phyloP scores from a whole-genome alignment of 2,797 vertebrate species.

The Percopsis omiscomaycus region DNA sequence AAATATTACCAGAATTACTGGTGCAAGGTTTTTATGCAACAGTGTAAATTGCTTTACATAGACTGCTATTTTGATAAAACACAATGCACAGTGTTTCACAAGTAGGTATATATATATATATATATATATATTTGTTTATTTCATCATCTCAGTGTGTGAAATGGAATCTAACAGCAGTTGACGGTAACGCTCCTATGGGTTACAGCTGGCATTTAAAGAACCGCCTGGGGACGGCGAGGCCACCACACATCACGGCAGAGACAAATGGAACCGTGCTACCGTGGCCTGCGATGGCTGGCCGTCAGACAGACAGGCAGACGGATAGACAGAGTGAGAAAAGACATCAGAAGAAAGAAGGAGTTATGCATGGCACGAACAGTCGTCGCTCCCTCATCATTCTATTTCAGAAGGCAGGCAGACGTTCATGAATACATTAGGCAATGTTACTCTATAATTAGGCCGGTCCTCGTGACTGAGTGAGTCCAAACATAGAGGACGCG shows the following conservation, averaged over 20 bases:
- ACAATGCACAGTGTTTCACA: neutral
- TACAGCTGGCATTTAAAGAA: slow-evolving; percentile 46
- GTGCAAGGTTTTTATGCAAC: too few species aligned
- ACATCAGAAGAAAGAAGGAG: slow-evolving; percentile 19
- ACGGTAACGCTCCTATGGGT: slow-evolving; percentile 37
- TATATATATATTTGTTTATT: slow-evolving; percentile 3
- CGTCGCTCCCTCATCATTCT: slow-evolving; percentile 41
- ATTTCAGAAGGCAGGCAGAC: slow-evolving; percentile 49
- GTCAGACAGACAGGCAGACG: slow-evolving; percentile 7
- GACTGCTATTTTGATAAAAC: too few species aligned
- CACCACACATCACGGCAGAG: slow-evolving; percentile 42
- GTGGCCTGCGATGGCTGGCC: slow-evolving; percentile 43
- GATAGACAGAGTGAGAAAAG: slow-evolving; percentile 1
- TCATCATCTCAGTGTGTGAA: slow-evolving; percentile 25
- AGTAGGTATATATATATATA: neutral
- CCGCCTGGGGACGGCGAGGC: slow-evolving; percentile 43
- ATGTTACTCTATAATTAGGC: slow-evolving; percentile 60
- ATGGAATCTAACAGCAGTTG: slow-evolving; percentile 33
- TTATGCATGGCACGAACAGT: slow-evolving; percentile 16
- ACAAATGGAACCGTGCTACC: slow-evolving; percentile 44
- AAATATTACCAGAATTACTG: too few species aligned
- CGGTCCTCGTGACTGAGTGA: slow-evolving; percentile 43
- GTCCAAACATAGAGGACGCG: slow-evolving; percentile 50
- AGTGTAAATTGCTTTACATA: too few species aligned
- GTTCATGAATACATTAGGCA: slow-evolving; percentile 60